Evolutionary conservation across 2,888 invertebrate genomes (phyloP).

Genomic region (Hemithea aestivaria): DNA sequence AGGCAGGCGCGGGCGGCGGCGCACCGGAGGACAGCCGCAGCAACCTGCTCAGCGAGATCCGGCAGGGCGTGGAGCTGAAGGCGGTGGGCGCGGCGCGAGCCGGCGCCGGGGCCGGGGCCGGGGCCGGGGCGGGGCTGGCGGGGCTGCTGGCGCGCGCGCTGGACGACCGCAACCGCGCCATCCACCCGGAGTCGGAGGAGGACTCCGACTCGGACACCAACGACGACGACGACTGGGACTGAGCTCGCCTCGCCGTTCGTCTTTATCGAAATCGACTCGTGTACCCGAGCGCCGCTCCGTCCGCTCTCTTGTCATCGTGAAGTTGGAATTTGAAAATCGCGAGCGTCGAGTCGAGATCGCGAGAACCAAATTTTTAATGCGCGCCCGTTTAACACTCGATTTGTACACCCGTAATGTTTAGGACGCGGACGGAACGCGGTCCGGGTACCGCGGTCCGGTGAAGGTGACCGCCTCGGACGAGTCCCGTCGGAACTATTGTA

Average conservation of each 20-base stretch:
- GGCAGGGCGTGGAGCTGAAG: conserved; percentile 89
- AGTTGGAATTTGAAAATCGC: too few relatives aligned
- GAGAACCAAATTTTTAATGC: too few relatives aligned
- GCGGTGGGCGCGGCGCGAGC: conserved; percentile 78
- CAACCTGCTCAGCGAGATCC: conserved; percentile 91
- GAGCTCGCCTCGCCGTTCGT: conserved; percentile 35
- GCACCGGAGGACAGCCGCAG: conserved; percentile 83
- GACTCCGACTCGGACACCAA: conserved; percentile 81
- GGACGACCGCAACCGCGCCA: conserved; percentile 88
- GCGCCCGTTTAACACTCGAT: too few relatives aligned
- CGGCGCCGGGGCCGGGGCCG: conserved; percentile 71
- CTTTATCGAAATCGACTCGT: too few relatives aligned
- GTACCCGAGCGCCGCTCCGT: too few relatives aligned
- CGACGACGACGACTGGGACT: conserved; percentile 90
- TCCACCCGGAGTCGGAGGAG: conserved; percentile 87
- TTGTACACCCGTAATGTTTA: too few relatives aligned
- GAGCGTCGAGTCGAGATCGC: too few relatives aligned
- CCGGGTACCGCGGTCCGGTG: too few relatives aligned
- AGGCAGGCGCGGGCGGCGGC: conserved; percentile 61
- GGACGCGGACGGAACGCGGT: too few relatives aligned
- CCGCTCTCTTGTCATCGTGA: too few relatives aligned
- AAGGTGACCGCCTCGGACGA: too few relatives aligned
- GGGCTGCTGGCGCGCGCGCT: conserved; percentile 93
- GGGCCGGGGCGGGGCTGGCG: conserved; percentile 83
- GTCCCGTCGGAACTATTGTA: too few relatives aligned